Base-by-base conservation (phyloP, 2,797 vertebrate species). In the Lithobates pipiens region DNA sequence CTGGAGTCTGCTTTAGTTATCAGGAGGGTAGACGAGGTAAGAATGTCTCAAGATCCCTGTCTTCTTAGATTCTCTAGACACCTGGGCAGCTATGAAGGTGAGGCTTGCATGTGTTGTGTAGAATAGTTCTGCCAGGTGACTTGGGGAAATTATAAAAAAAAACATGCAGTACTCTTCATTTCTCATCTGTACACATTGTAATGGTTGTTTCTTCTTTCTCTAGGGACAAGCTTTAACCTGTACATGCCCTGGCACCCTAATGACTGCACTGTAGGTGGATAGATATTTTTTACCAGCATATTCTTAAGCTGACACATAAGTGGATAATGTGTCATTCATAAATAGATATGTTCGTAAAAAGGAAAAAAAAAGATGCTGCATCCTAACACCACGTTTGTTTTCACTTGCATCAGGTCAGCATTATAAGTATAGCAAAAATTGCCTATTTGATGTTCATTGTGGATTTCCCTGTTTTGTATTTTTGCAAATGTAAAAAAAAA, bases 1-100 rank as follows among this genome's bases (percentile, higher is more conserved):
- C 90, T 99, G 98, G 98, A 97, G 99, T 88, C 95, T 97, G 93
- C 94, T 99, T 87, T 99, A 94, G 98, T 89, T 84, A 8, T 63
- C 34, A 84, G 10, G 90, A 77, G 72, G 77, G 88, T 88, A 71
- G 10, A 89, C 91, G 72, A 72, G 77, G 89, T 88, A 71, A 82
- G 70, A 85, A 73, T 25, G 36, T 68, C 81, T 73, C 3, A 46
- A 85, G 85, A 3, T 67, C 15, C n/a, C 23, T 46, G 21, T 61
- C 13, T 46, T 46, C 10, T 15, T 54, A 54, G 16, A 5, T 54
- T 16, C 50, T 18, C 0, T 5, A 54, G 50, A 54, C 50, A 16
- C 50, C 16, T 54, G 50, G 16, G 16, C 13, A 18, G 50, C 11
- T 46, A 46, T 46, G 50, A 54, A 54, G 13, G 16, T 54, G 1